Base-by-base conservation (phyloP, 1,140 invertebrate species). In the Pantala flavescens region DNA sequence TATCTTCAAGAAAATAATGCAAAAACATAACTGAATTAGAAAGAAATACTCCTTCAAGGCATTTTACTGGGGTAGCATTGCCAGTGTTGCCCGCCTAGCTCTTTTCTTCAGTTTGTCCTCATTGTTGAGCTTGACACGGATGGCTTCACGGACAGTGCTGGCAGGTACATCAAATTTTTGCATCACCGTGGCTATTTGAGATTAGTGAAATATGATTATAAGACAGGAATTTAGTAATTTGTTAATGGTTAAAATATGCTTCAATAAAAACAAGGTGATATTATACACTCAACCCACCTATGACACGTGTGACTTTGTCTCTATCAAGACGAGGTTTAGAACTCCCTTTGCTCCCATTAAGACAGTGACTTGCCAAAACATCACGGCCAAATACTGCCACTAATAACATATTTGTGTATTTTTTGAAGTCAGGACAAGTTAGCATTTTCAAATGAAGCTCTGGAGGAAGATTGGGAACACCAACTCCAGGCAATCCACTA, bases 51-150 rank as follows among this genome's bases (percentile, higher is more conserved):
- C 49, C 49, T 49, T 19, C 16, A 21, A 63, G 49, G 49, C 49
- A 19, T 63, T 63, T 63, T 63, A 63, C 49, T 63, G 49, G 14
- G 49, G 49, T 63, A 63, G 49, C 49, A 63, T 63, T 16, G 49
- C 49, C 49, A 63, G 49, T 21, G 71, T 42, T 42, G 71, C 28
- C 16, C 71, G 19, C 71, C 28, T 72, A 19, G 71, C 23, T 23
- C 75, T 43, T 49, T 76, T 76, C 73, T 71, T 76, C 36, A 76
- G 70, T 28, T 76, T 76, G 70, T 76, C 75, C 43, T 76, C 75
- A 74, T 76, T 76, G 36, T 76, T 76, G 5, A 76, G 43, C 63
- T 76, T 76, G 23, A 76, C 72, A 74, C 75, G 43, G n/a, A 76
- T 76, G 19, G 75, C 75, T 63, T 76, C 75, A 49, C 72, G 72